A percentile compares a stretch with the other conserved stretches of the same genome.
Evolutionary conservation across 2,113 vertebrate species (phyloP).

Genomic region (Arizona elegans): DNA sequence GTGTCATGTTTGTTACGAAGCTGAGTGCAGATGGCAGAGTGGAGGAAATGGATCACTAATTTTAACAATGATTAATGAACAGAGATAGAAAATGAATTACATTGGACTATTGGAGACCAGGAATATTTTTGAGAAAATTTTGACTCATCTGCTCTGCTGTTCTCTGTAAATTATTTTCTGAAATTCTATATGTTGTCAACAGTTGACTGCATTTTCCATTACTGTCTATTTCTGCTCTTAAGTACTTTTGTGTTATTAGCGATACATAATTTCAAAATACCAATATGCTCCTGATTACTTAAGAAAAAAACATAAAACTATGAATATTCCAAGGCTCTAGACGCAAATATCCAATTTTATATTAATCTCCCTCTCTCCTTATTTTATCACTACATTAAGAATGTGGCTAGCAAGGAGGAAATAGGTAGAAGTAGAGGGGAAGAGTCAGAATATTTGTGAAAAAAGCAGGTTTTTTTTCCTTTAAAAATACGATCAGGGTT

Average conservation of each 20-base stretch:
- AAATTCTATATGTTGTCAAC: slow-evolving; percentile 98
- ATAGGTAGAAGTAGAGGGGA: not conserved
- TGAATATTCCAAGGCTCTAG: slow-evolving; percentile 57
- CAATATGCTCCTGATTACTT: slow-evolving; percentile 79
- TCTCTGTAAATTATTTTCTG: slow-evolving; percentile 87
- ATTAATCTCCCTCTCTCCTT: slow-evolving; percentile 62
- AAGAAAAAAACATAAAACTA: slow-evolving; percentile 71
- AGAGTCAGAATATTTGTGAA: slow-evolving; percentile 27
- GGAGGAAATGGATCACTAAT: slow-evolving; percentile 99
- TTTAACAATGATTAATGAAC: slow-evolving; percentile 99
- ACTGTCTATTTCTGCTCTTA: slow-evolving; percentile 92
- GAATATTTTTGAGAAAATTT: slow-evolving; percentile 99
- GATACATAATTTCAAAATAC: slow-evolving; percentile 85
- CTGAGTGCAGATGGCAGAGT: slow-evolving; percentile 99
- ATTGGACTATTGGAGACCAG: slow-evolving; percentile 98
- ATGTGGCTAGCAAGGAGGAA: slow-evolving; percentile 52
- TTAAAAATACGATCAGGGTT: slow-evolving; percentile 33
- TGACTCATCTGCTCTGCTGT: slow-evolving; percentile 95
- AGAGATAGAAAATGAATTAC: slow-evolving; percentile 99
- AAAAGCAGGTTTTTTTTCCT: not conserved
- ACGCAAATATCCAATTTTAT: slow-evolving; percentile 66
- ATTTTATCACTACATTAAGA: slow-evolving; percentile 62
- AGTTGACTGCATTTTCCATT: slow-evolving; percentile 98
- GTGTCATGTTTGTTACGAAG: slow-evolving; percentile 99
- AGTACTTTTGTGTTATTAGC: slow-evolving; percentile 88